Conservation (phyloP, 2,797 vertebrate genomes). For the Cottoperca gobio region DNA sequence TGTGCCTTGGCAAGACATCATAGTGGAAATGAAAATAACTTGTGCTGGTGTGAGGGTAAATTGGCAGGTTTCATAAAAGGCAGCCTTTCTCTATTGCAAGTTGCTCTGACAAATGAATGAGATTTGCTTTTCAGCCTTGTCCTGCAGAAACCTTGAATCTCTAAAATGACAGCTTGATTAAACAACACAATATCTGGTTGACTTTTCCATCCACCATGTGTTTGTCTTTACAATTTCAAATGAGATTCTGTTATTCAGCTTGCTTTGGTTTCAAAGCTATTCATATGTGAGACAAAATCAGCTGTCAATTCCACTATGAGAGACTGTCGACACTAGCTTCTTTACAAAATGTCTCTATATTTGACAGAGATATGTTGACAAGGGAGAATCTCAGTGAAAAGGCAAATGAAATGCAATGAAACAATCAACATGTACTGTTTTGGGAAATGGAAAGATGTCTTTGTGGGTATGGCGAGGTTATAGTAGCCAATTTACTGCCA, state of each 20-base stretch:
- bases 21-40: constrained; percentile 74
- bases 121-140: constrained; percentile 48
- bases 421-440: constrained; percentile 3
- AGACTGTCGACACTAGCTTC: background rate
- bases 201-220: constrained; percentile 12
- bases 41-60: constrained; percentile 60
- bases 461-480: background rate
- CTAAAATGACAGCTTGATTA: constrained; percentile 31
- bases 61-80: constrained; percentile 70
- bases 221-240: constrained; percentile 21
- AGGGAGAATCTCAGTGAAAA: background rate
- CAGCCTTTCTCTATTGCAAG: constrained; percentile 38
- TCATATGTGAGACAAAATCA: constrained; percentile 36
- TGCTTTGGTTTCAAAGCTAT: constrained; percentile 4
- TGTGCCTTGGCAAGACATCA: constrained; percentile 73
- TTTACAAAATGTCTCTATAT: constrained; percentile 1
- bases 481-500: constrained; percentile 5
- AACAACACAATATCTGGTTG: constrained; percentile 34
- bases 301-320: constrained; percentile 14
- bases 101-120: constrained; percentile 40
- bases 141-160: constrained; percentile 37
- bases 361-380: constrained; percentile 9
- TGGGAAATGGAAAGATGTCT: background rate
- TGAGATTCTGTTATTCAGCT: constrained; percentile 24
- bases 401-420: background rate